Conservation (phyloP, 2,113 vertebrate species). For the Oncorhynchus mykiss region DNA sequence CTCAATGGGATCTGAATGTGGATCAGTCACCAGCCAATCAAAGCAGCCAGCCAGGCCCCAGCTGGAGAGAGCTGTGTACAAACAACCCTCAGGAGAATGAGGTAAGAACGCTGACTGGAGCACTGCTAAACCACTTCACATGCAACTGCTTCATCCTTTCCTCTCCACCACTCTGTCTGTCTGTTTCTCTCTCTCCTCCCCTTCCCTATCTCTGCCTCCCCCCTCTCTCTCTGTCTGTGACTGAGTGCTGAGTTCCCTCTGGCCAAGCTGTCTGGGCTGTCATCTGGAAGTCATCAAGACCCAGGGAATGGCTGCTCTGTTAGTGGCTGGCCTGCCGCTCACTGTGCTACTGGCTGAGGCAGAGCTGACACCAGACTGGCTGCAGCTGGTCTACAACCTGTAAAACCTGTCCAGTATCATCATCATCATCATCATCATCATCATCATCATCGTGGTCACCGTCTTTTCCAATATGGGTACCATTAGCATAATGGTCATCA, state of each 20-base stretch:
- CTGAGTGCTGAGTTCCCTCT: slow-evolving; percentile 1
- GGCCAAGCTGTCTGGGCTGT: slow-evolving; percentile 41
- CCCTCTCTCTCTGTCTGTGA: background rate
- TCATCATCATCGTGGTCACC: background rate
- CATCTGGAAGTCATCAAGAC: slow-evolving; percentile 72
- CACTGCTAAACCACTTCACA: slow-evolving; percentile 1
- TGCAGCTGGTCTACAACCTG: background rate
- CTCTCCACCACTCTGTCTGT: slow-evolving; percentile 6
- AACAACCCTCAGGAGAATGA: background rate
- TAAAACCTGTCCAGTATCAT: background rate
- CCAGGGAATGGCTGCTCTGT: slow-evolving; percentile 37
- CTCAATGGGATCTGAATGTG: background rate
- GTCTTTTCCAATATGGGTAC: background rate
- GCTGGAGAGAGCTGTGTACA: background rate
- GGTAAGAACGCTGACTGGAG: background rate
- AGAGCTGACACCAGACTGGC: background rate
- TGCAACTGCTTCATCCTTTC: slow-evolving; percentile 4
- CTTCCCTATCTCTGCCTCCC: background rate
- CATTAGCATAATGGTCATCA: background rate
- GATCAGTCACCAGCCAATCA: background rate
- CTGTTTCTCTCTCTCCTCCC: background rate
- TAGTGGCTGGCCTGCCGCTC: slow-evolving; percentile 23
- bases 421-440: background rate
- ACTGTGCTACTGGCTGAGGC: background rate
- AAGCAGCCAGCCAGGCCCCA: background rate